Percentiles rank a stretch among this genome's conserved stretches.
These are phyloP conservation scores for Euwallacea similis DNA, from an alignment of 1,140 invertebrate species.

Conservation along the genomic window DNA sequence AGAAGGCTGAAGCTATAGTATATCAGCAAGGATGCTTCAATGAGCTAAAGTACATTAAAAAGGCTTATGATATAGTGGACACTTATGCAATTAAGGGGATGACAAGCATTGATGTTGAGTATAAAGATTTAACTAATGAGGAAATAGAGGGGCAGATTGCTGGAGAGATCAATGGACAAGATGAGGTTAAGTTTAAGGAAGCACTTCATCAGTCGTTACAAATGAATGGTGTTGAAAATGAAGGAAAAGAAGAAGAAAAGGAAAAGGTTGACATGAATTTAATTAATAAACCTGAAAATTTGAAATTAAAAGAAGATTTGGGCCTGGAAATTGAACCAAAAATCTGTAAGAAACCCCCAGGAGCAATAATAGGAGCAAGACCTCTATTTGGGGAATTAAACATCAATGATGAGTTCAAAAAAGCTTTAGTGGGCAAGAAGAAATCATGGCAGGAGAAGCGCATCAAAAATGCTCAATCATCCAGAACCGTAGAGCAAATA, in stretches of 20 bases:
- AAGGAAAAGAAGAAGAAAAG: not conserved
- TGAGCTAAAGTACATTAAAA: constrained; percentile 47
- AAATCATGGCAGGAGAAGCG: constrained; percentile 41
- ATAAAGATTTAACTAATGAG: constrained; percentile 26
- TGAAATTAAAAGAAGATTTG: constrained; percentile 29
- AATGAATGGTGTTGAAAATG: not conserved
- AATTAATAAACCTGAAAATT: not conserved
- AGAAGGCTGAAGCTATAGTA: constrained; percentile 41
- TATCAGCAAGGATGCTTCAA: constrained; percentile 47
- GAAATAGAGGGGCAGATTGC: not conserved
- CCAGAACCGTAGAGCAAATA: constrained; percentile 20
- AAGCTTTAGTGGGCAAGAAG: constrained; percentile 47
- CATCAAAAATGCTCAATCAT: constrained; percentile 27
- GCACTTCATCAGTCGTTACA: not conserved
- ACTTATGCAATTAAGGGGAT: constrained; percentile 31
- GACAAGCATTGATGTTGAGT: constrained; percentile 17
- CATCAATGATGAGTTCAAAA: constrained; percentile 51
- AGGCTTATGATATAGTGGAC: constrained; percentile 41
- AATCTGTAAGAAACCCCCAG: constrained; percentile 50
- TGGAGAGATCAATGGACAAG: not conserved
- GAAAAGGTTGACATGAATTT: not conserved
- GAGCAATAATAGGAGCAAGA: constrained; percentile 51
- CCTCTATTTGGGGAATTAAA: constrained; percentile 52
- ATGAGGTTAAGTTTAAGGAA: not conserved
- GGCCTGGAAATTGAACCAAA: constrained; percentile 37